These are phyloP conservation scores for Papio anubis DNA, from an alignment of 2,113 vertebrate genomes.

Conservation along the genomic window DNA sequence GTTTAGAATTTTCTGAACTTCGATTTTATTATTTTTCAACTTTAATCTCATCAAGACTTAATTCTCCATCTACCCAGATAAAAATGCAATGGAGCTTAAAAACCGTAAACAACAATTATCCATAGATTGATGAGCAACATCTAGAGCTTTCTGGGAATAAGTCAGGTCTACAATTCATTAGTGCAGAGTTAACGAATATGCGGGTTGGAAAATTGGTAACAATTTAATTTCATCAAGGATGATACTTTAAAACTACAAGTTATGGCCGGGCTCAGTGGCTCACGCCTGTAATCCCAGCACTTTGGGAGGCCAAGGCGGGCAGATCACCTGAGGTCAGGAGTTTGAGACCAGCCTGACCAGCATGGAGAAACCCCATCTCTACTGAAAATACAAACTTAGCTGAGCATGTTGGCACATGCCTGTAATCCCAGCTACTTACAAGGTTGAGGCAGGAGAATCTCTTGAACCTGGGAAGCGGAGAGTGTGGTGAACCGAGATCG, in stretches of 20 bases:
- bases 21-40: constrained; percentile 25
- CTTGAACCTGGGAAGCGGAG: too few species aligned
- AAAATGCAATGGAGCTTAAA: neutral
- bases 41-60: neutral
- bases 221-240: constrained; percentile 22
- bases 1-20: neutral
- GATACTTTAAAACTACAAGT: constrained; percentile 22
- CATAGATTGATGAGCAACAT: neutral
- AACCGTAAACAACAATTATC: constrained; percentile 32
- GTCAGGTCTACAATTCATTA: neutral
- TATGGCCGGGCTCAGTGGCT: too few species aligned
- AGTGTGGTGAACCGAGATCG: too few species aligned
- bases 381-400: too few species aligned
- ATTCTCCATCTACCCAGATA: neutral
- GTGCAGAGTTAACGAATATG: neutral
- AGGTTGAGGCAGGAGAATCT: too few species aligned
- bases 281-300: too few species aligned
- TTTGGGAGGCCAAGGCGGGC: too few species aligned
- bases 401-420: too few species aligned
- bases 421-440: too few species aligned
- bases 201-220: neutral
- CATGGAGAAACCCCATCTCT: too few species aligned
- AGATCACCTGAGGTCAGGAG: too few species aligned
- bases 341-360: too few species aligned
- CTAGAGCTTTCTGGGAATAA: neutral